Evolutionary conservation across 2,888 invertebrate species (phyloP).

Genomic region (Trilocha varians): DNA sequence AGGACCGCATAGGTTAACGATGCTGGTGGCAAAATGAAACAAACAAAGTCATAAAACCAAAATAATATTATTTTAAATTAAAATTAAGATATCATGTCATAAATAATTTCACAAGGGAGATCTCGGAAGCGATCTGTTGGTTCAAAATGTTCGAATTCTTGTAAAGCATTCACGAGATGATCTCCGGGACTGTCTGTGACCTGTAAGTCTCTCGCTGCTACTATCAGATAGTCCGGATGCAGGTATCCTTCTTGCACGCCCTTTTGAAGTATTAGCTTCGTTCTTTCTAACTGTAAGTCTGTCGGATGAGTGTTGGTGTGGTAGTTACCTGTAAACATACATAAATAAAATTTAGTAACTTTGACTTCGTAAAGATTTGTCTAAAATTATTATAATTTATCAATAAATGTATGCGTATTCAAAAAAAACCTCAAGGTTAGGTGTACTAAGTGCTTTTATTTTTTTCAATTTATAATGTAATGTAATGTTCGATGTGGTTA

Average conservation of each 20-base stretch:
- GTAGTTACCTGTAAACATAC: neutral
- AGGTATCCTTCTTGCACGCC: conserved; percentile 8
- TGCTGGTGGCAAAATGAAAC: no score
- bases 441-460: no score
- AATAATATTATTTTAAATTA: no score
- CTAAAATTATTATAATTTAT: no score
- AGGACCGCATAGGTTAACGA: no score
- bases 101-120: neutral
- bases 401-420: no score
- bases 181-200: neutral
- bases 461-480: no score
- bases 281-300: neutral
- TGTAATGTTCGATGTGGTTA: no score
- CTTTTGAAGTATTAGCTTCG: conserved; percentile 2
- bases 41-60: no score
- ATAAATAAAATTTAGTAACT: no score
- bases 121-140: neutral
- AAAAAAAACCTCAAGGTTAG: no score
- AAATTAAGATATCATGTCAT: neutral
- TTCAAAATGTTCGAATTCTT: neutral
- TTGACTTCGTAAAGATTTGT: no score
- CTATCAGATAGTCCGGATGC: conserved; percentile 9
- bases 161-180: neutral
- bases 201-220: neutral
- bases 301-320: neutral